A percentile compares a stretch with the other conserved stretches of the same genome.
Evolutionary conservation across 2,113 vertebrate genomes (phyloP).

Genomic region (Trinectes maculatus): DNA sequence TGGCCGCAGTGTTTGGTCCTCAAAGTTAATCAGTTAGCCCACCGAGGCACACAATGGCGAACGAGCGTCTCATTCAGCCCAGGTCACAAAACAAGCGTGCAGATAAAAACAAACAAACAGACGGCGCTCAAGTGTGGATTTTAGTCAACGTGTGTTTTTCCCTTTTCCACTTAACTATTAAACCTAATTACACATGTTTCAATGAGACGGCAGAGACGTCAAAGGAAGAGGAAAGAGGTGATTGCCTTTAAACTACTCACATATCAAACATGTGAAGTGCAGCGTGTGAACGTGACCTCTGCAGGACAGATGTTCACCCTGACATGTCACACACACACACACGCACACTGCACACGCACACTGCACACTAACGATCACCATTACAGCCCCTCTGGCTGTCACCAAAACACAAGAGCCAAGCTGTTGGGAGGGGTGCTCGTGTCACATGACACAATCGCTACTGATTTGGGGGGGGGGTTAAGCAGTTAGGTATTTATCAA

Average conservation of each 20-base stretch:
- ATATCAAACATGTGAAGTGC: neutral
- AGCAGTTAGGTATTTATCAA: slow-evolving; percentile 25
- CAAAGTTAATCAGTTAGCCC: slow-evolving; percentile 79
- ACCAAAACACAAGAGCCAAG: slow-evolving; percentile 62
- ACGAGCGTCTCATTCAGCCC: slow-evolving; percentile 29
- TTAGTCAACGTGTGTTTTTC: neutral
- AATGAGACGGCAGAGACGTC: too few species aligned
- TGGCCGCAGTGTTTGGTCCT: slow-evolving; percentile 55
- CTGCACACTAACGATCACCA: slow-evolving; percentile 34
- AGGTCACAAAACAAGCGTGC: slow-evolving; percentile 57
- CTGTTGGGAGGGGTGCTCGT: neutral
- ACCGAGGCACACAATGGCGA: slow-evolving; percentile 65
- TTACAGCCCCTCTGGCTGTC: slow-evolving; percentile 60
- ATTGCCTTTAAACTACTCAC: neutral
- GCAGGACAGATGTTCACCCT: slow-evolving; percentile 36
- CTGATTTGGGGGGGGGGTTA: slow-evolving; percentile 21
- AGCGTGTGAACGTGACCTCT: slow-evolving; percentile 13
- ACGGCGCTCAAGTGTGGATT: slow-evolving; percentile 16
- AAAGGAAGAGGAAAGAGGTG: neutral
- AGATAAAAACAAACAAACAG: slow-evolving; percentile 42
- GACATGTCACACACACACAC: slow-evolving; percentile 28
- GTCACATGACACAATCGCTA: slow-evolving; percentile 38
- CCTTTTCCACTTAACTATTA: neutral
- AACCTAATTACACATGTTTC: slow-evolving; percentile 9
- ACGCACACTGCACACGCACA: neutral